Conservation (phyloP, 2,797 vertebrate genomes). For the Enteromius viviparus region DNA sequence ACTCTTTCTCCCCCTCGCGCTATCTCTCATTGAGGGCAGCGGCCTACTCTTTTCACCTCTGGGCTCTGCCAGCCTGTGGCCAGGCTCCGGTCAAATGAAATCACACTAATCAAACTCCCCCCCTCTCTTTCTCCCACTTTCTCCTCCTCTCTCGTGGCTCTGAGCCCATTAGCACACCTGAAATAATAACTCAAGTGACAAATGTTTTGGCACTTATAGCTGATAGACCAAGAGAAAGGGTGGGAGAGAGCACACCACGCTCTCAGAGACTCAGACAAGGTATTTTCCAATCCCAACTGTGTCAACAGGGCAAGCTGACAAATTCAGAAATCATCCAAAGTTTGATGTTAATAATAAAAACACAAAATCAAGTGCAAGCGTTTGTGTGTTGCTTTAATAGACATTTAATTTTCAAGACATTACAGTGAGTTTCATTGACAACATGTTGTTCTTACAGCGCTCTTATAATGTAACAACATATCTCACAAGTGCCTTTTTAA, state of each 20-base stretch:
- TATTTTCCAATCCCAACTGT: slow-evolving; percentile 62
- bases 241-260: slow-evolving; percentile 41
- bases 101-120: slow-evolving; percentile 57
- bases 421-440: slow-evolving; percentile 2
- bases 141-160: slow-evolving; percentile 65
- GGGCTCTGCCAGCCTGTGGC: slow-evolving; percentile 53
- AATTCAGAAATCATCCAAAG: slow-evolving; percentile 58
- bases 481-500: background rate
- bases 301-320: slow-evolving; percentile 68
- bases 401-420: background rate
- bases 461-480: background rate
- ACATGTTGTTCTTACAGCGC: background rate
- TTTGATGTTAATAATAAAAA: slow-evolving; percentile 8
- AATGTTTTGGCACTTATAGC: slow-evolving; percentile 66
- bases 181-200: slow-evolving; percentile 78
- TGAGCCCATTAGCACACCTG: slow-evolving; percentile 83
- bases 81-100: slow-evolving; percentile 57
- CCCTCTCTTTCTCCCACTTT: slow-evolving; percentile 55
- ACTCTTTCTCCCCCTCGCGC: slow-evolving; percentile 55
- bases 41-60: slow-evolving; percentile 60
- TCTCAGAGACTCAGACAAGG: slow-evolving; percentile 57
- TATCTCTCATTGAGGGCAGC: slow-evolving; percentile 52
- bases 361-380: background rate
- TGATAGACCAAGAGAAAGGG: slow-evolving; percentile 60
- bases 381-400: slow-evolving; percentile 7